Base-by-base conservation (phyloP, 2,888 invertebrate species). In the Tetanocera ferruginea region DNA sequence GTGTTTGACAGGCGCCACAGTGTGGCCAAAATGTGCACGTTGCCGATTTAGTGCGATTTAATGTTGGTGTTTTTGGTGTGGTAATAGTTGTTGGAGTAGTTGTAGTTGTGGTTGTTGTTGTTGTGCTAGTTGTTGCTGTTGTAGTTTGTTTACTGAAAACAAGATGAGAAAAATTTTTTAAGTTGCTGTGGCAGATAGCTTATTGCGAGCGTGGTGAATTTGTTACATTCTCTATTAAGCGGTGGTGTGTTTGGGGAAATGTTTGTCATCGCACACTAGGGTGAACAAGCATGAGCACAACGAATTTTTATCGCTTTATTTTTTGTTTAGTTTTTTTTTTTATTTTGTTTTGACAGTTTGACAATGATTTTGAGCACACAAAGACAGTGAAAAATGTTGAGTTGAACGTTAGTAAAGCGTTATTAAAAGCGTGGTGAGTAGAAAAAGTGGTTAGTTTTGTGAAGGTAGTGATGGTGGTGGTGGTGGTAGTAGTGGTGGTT, bases 21-120 rank as follows among this genome's bases (percentile, higher is more conserved):
- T 88, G 85, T 19, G 93, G 93, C 93, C 93, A 93, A 88, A 92
- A 93, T 83, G 93, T 92, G 84, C 93, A 93, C 14, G 91, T 91
- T 14, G 76, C 75, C 17, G 66, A 67, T 77, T 71, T 75, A 31
- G 23, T 75, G 81, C 55, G 77, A 76, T 76, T 57, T 57, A 69
- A 67, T 62, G 49, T 79, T 71, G 51, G 77, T 74, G 34, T 19
- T 55, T 28, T 71, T 17, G 19, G 0, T 43, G 28, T 55, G 34
- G 55, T 43, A 57, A 34, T 37, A 31, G 69, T 49, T 9, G 67
- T 31, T 67, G 67, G n/a, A 37, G 37, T 43, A 25, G 55, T 71
- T 71, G 73, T 60, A 5, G 73, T 19, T 25, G 72, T 1, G 11
- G 28, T 60, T 52, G 19, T 25, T 19, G 51, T n/a, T 75, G 34